Conservation (phyloP, 2,888 invertebrate species). For the Limenitis arthemis region DNA sequence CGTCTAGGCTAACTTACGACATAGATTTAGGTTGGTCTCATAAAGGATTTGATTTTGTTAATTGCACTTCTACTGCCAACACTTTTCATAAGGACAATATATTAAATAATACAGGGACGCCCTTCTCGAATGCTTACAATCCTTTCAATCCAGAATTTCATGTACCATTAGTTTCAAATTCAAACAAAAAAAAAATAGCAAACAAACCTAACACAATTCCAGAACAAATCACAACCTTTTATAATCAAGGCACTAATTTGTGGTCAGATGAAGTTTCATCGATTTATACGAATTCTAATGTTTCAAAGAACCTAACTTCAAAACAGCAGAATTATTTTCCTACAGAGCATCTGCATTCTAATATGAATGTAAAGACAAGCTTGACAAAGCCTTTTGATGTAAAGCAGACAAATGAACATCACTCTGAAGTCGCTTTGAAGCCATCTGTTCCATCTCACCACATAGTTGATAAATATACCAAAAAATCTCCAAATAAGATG, state of each 20-base stretch:
- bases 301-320: constrained; percentile 40
- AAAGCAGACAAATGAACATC: constrained; percentile 38
- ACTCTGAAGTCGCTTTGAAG: constrained; percentile 39
- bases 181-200: constrained; percentile 48
- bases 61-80: constrained; percentile 47
- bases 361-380: constrained; percentile 37
- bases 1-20: constrained; percentile 61
- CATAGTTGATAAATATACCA: constrained; percentile 54
- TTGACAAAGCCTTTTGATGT: constrained; percentile 45
- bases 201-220: constrained; percentile 49
- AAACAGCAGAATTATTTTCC: constrained; percentile 53
- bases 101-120: constrained; percentile 45
- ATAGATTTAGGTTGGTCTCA: constrained; percentile 67
- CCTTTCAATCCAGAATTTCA: constrained; percentile 66
- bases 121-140: constrained; percentile 55
- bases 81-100: constrained; percentile 57
- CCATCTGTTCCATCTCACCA: constrained; percentile 31
- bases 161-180: constrained; percentile 50
- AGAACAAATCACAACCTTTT: constrained; percentile 59
- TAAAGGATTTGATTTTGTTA: constrained; percentile 62
- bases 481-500: constrained; percentile 62
- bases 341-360: constrained; percentile 39
- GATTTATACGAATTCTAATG: constrained; percentile 53
- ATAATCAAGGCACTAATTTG: constrained; percentile 56
- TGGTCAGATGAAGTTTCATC: constrained; percentile 57